phyloP scores from a whole-genome alignment of 1,140 invertebrate genomes.

The Pachyrhynchus sulphureomaculatus region DNA sequence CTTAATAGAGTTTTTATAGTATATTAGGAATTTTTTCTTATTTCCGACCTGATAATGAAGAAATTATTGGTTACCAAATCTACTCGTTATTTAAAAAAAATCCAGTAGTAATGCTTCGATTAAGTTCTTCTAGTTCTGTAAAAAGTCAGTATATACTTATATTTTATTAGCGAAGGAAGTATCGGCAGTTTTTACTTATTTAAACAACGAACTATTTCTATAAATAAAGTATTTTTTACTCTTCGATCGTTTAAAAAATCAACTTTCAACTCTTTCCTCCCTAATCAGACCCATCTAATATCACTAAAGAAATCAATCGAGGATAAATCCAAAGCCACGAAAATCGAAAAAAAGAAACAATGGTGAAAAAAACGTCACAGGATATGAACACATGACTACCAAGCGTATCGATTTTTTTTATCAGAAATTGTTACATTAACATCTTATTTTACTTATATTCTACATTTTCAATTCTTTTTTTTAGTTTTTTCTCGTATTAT shows the following conservation, averaged over 20 bases:
- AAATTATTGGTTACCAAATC: no score
- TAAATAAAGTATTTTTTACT: neutral
- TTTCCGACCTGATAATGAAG: no score
- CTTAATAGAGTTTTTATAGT: no score
- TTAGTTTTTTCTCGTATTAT: neutral
- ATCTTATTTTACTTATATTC: neutral
- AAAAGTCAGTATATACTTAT: no score
- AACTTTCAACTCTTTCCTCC: neutral
- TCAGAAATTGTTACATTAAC: neutral
- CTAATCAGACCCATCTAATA: conserved; percentile 14
- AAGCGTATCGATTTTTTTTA: conserved; percentile 11
- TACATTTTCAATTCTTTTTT: neutral
- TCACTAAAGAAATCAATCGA: conserved; percentile 1
- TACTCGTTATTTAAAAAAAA: no score
- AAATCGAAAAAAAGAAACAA: neutral
- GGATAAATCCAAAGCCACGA: neutral
- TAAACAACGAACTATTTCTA: no score
- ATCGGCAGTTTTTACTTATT: no score
- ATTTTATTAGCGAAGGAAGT: no score
- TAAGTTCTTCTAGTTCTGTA: no score
- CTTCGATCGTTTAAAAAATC: neutral
- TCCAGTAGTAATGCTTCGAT: no score
- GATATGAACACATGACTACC: conserved; percentile 11
- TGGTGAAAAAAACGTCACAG: neutral
- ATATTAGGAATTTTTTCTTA: no score